A percentile compares a stretch with the other conserved stretches of the same genome.
phyloP scores from a whole-genome alignment of 2,113 vertebrate genomes.

The Gymnocephalus cernua region DNA sequence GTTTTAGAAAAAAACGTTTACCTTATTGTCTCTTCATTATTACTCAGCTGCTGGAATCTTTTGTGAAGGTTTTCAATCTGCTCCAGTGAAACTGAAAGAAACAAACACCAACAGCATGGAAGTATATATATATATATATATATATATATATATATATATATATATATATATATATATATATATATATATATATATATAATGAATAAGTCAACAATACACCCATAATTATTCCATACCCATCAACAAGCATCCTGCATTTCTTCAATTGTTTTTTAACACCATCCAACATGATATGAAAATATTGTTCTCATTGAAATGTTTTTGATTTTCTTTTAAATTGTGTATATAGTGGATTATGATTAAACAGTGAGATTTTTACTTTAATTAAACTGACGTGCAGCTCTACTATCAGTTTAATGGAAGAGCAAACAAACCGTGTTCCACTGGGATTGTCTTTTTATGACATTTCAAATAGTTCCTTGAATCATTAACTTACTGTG shows the following conservation, averaged over 20 bases:
- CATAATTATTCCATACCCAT: background rate
- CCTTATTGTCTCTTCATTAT: slow-evolving; percentile 89
- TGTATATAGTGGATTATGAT: background rate
- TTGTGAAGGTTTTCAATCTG: slow-evolving; percentile 91
- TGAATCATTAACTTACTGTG: slow-evolving; percentile 62
- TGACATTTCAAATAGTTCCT: slow-evolving; percentile 31
- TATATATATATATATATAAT: too few species aligned
- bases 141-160: too few species aligned
- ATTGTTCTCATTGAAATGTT: background rate
- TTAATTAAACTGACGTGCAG: background rate
- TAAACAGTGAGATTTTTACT: background rate
- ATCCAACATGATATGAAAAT: background rate
- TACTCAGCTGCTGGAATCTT: slow-evolving; percentile 90
- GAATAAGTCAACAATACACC: background rate
- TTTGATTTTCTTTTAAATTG: background rate
- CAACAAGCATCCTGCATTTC: background rate
- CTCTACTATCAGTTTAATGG: slow-evolving; percentile 33
- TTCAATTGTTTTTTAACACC: background rate
- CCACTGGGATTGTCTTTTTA: background rate
- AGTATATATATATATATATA: too few species aligned
- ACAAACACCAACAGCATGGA: slow-evolving; percentile 7
- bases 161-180: too few species aligned
- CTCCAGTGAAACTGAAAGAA: slow-evolving; percentile 88
- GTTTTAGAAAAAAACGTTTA: slow-evolving; percentile 63
- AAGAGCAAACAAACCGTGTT: slow-evolving; percentile 43